Conservation (phyloP, 2,888 invertebrate species). For the Lepidocyrtoides sp. region DNA sequence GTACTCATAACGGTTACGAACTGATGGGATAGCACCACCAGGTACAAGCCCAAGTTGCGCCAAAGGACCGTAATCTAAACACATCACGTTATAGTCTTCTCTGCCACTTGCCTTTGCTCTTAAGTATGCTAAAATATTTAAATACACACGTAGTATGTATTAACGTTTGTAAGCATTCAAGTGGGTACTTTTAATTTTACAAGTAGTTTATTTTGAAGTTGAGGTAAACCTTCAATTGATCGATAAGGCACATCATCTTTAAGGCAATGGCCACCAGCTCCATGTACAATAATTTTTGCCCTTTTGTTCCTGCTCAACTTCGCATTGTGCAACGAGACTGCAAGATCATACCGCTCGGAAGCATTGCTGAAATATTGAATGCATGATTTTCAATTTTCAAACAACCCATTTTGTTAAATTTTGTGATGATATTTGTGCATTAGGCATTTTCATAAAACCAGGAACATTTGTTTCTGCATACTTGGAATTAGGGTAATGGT, state of each 20-base stretch:
- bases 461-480: too few relatives aligned
- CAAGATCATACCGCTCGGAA: slow-evolving; percentile 26
- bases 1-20: slow-evolving; percentile 33
- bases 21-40: not conserved
- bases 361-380: slow-evolving; percentile 32
- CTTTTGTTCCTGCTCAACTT: not conserved
- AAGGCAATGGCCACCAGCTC: slow-evolving; percentile 18
- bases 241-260: slow-evolving; percentile 28
- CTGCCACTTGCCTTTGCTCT: not conserved
- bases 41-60: not conserved
- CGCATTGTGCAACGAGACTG: not conserved
- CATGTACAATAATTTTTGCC: slow-evolving; percentile 32
- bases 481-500: slow-evolving; percentile 10
- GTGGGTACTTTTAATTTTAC: too few relatives aligned
- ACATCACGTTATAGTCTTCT: slow-evolving; percentile 51
- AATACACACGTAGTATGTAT: too few relatives aligned
- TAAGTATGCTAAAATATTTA: slow-evolving; percentile 30
- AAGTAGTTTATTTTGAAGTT: too few relatives aligned
- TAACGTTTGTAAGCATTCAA: too few relatives aligned
- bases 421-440: not conserved
- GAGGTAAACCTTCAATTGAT: slow-evolving; percentile 19
- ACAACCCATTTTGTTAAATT: not conserved
- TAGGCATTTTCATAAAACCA: not conserved
- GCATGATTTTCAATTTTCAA: too few relatives aligned
- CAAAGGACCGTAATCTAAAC: slow-evolving; percentile 45